Percentiles rank a stretch among this genome's conserved stretches.
Conservation (phyloP, 2,888 invertebrate species). For the Chymomyza amoena region DNA sequence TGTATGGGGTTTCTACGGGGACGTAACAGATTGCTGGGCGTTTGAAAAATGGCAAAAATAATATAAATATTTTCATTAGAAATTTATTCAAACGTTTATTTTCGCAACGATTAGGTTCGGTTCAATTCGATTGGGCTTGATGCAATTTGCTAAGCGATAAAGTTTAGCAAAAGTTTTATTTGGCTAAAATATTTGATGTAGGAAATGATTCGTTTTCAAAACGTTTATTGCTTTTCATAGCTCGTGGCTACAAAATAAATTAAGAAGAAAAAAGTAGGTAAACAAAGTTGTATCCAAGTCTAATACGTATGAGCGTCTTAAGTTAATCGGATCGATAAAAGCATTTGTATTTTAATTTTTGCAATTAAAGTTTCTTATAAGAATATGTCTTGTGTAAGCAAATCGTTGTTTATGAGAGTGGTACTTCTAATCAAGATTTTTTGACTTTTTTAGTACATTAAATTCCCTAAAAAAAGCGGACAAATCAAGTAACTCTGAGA, state of each 20-base stretch:
- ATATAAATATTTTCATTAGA: slow-evolving; percentile 42
- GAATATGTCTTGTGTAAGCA: no score
- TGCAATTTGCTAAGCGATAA: not conserved
- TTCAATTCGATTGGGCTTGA: slow-evolving; percentile 19
- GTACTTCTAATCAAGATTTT: no score
- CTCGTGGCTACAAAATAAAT: not conserved
- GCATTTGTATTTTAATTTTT: no score
- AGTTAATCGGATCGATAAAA: no score
- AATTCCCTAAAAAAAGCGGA: no score
- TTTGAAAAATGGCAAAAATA: slow-evolving; percentile 11
- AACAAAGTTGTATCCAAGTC: not conserved
- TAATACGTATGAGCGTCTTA: no score
- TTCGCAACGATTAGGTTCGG: not conserved
- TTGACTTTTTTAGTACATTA: no score
- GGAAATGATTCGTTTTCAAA: not conserved
- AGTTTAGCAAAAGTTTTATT: not conserved
- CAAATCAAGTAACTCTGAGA: no score
- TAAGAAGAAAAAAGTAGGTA: not conserved
- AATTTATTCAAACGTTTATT: slow-evolving; percentile 34
- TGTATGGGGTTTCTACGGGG: not conserved
- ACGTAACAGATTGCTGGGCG: not conserved
- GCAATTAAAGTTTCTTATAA: no score
- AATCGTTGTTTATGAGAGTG: no score
- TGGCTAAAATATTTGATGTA: not conserved
- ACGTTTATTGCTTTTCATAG: not conserved